phyloP scores from a whole-genome alignment of 2,888 invertebrate genomes.

The Rotaria socialis region DNA sequence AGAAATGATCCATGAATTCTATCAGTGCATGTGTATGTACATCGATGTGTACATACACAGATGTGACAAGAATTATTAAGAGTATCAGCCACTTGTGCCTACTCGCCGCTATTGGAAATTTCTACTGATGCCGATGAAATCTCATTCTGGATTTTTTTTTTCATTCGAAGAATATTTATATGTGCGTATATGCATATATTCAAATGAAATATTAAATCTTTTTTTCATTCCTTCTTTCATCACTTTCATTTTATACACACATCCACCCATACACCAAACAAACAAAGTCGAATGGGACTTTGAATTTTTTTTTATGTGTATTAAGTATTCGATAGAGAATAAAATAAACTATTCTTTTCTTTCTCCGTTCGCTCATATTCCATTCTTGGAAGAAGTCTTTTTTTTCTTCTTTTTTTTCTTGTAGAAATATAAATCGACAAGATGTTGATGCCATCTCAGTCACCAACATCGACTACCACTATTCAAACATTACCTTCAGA shows the following conservation, averaged over 20 bases:
- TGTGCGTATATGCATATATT: not conserved
- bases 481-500: constrained; percentile 29
- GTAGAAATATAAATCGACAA: constrained; percentile 13
- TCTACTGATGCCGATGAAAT: not conserved
- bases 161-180: not conserved
- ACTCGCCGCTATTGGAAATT: not conserved
- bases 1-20: constrained; percentile 19
- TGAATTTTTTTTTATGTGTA: not conserved
- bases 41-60: not conserved
- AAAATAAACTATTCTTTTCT: not conserved
- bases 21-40: not conserved
- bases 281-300: not conserved
- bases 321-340: constrained; percentile 16
- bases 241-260: not conserved
- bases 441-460: constrained; percentile 31
- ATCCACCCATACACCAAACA: constrained; percentile 6
- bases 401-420: constrained; percentile 7
- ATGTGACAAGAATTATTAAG: constrained; percentile 23
- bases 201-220: not conserved
- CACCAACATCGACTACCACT: not conserved
- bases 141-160: not conserved
- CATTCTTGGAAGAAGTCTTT: not conserved
- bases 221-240: not conserved
- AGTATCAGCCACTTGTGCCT: too few relatives aligned
- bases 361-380: not conserved